phyloP scores from a whole-genome alignment of 1,140 invertebrate genomes.

The Lasioglossum baleicum region DNA sequence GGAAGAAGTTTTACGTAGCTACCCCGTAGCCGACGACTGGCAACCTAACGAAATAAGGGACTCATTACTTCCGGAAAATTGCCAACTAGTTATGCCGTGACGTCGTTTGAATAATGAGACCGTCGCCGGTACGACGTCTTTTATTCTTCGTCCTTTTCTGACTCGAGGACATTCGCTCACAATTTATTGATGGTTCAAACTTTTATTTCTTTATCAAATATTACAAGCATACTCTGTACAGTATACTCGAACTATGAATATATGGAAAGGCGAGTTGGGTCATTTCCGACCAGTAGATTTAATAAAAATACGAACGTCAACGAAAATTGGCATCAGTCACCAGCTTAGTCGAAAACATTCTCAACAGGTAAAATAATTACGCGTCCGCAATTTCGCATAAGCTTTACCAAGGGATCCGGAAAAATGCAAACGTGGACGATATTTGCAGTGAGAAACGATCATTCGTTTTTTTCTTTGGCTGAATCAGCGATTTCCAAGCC shows the following conservation, averaged over 20 bases:
- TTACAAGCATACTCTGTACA: too few species aligned
- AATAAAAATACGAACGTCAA: too few species aligned
- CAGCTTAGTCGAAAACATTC: too few species aligned
- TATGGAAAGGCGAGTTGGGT: too few species aligned
- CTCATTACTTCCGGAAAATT: conserved; percentile 24
- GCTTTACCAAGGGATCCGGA: conserved; percentile 57
- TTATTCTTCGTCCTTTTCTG: background rate
- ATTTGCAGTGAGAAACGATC: conserved; percentile 67
- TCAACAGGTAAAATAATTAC: conserved; percentile 44
- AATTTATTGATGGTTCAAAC: too few species aligned
- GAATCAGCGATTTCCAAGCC: conserved; percentile 14
- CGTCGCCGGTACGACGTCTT: background rate
- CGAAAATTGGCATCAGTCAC: too few species aligned
- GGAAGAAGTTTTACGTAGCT: conserved; percentile 44
- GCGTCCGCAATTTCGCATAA: conserved; percentile 54
- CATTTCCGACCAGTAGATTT: too few species aligned
- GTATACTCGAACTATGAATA: too few species aligned
- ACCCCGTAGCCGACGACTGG: conserved; percentile 20
- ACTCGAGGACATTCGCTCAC: too few species aligned
- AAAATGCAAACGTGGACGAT: conserved; percentile 70
- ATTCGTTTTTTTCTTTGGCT: conserved; percentile 7
- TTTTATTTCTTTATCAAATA: too few species aligned
- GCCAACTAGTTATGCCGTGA: background rate
- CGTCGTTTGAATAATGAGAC: conserved; percentile 1
- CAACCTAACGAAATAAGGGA: conserved; percentile 42